Evolutionary conservation across 2,888 invertebrate species (phyloP).

Genomic region (Diadegma fenestrale): DNA sequence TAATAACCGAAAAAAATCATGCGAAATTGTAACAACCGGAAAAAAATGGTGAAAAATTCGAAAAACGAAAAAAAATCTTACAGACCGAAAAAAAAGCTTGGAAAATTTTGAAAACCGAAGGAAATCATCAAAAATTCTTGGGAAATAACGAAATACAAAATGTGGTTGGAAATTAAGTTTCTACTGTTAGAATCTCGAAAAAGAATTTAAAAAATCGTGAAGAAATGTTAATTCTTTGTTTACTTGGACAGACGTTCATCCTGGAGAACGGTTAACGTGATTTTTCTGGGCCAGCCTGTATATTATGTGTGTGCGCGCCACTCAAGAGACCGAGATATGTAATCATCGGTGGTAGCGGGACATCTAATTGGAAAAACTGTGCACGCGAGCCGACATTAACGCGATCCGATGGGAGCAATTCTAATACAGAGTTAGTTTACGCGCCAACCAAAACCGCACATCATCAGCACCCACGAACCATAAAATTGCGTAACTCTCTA

Average conservation of each 20-base stretch:
- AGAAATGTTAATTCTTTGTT: background rate
- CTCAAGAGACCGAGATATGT: conserved; percentile 41
- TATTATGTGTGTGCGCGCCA: conserved; percentile 15
- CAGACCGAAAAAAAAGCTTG: too few relatives aligned
- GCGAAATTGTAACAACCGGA: background rate
- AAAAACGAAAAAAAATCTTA: too few relatives aligned
- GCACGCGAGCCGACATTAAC: conserved; percentile 27
- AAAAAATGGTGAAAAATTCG: background rate
- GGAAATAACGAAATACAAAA: background rate
- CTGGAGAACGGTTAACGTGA: conserved; percentile 13
- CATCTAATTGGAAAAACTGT: conserved; percentile 52
- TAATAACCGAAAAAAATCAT: too few relatives aligned
- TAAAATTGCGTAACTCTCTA: conserved; percentile 37
- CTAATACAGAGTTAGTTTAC: conserved; percentile 31
- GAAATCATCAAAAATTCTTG: too few relatives aligned
- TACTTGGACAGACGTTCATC: background rate
- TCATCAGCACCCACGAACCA: conserved; percentile 20
- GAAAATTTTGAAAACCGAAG: too few relatives aligned
- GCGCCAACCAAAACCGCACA: conserved; percentile 28
- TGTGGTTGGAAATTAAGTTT: background rate
- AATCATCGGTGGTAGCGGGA: conserved; percentile 38
- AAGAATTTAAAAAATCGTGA: background rate
- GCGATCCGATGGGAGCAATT: conserved; percentile 21
- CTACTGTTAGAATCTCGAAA: background rate
- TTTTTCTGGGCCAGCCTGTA: conserved; percentile 1